A percentile compares a stretch with the other conserved stretches of the same genome.
Conservation (phyloP, 2,113 vertebrate genomes). For the Anser brachyrhynchus region DNA sequence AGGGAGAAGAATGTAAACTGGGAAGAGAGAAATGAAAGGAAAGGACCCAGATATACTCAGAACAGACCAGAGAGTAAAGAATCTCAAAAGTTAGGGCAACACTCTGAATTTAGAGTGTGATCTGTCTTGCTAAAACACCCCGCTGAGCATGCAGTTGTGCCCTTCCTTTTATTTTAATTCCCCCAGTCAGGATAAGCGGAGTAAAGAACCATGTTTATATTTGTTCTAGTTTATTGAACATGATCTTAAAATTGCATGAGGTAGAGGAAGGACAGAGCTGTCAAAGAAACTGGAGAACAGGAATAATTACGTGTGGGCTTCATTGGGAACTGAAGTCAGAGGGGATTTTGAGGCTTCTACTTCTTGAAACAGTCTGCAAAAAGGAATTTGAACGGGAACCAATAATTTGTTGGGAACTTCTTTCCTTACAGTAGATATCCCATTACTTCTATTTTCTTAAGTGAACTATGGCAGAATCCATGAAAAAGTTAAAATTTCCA, state of each 20-base stretch:
- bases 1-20: neutral
- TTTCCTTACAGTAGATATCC: neutral
- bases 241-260: constrained; percentile 18
- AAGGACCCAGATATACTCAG: neutral
- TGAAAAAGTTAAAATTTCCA: neutral
- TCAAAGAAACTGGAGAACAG: constrained; percentile 3
- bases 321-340: neutral
- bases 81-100: neutral
- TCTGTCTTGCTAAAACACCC: neutral
- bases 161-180: neutral
- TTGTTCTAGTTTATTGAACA: constrained; percentile 48
- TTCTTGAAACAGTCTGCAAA: neutral
- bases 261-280: constrained; percentile 15
- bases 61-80: neutral
- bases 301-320: neutral
- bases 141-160: neutral
- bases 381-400: neutral
- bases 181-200: neutral
- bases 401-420: neutral
- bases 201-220: constrained; percentile 13
- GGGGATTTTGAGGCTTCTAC: neutral
- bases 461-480: neutral
- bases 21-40: neutral
- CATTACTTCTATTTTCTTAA: neutral
- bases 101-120: neutral